Evolutionary conservation across 2,113 vertebrate species (phyloP).

Genomic region (Puntigrus tetrazona): DNA sequence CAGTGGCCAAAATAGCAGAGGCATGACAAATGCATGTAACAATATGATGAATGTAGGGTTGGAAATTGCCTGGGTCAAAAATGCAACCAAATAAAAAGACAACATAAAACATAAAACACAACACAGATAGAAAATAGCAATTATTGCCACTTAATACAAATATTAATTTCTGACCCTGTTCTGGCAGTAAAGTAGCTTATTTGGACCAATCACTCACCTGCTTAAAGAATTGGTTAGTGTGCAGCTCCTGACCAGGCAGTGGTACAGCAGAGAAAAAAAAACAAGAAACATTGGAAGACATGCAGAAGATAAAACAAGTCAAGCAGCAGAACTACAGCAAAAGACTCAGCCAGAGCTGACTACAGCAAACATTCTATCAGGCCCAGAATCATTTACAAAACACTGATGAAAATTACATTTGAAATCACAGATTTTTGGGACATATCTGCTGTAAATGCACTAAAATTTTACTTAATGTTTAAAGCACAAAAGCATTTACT

Average conservation of each 20-base stretch:
- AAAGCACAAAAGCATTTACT: constrained; percentile 56
- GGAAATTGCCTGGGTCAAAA: not conserved
- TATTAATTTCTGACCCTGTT: not conserved
- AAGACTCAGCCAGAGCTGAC: constrained; percentile 59
- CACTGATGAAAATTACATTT: not conserved
- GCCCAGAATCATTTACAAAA: not conserved
- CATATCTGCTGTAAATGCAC: constrained; percentile 45
- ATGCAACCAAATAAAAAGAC: too few species aligned
- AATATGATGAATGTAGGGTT: not conserved
- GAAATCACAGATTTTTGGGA: not conserved
- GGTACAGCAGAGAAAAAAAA: constrained; percentile 73
- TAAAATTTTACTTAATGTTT: constrained; percentile 56
- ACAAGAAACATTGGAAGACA: constrained; percentile 83
- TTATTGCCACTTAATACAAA: not conserved
- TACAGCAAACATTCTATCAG: constrained; percentile 28
- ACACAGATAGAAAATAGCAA: too few species aligned
- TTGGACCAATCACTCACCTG: constrained; percentile 83
- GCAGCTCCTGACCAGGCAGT: constrained; percentile 89
- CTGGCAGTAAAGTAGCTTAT: not conserved
- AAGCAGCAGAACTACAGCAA: constrained; percentile 59
- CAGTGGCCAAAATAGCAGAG: not conserved
- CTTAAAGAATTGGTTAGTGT: constrained; percentile 92
- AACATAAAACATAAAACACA: too few species aligned
- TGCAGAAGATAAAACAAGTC: constrained; percentile 73
- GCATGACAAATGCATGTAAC: not conserved